Evolutionary conservation across 2,888 invertebrate genomes (phyloP).

Genomic region (Drosophila bunnanda): DNA sequence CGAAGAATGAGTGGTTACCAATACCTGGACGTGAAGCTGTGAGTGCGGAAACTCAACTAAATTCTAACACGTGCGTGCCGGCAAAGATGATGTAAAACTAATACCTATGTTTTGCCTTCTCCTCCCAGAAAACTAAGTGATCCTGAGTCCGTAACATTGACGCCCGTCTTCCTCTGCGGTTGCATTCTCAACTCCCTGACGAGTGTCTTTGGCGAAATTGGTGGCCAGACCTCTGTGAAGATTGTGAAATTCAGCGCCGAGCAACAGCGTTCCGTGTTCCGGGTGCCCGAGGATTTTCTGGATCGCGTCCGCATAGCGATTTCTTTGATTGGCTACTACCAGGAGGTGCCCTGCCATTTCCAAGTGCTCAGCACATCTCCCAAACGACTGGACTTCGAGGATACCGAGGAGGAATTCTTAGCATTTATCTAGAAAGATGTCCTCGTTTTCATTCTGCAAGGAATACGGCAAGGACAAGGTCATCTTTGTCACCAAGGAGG

Average conservation of each 20-base stretch:
- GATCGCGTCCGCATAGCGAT: constrained; percentile 87
- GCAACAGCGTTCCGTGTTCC: constrained; percentile 86
- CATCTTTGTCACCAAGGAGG: constrained; percentile 92
- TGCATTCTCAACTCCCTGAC: constrained; percentile 86
- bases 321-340: constrained; percentile 85
- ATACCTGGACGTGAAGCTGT: constrained; percentile 87
- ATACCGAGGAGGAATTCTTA: constrained; percentile 16
- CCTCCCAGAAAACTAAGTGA: constrained; percentile 85
- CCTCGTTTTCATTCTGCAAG: constrained; percentile 83
- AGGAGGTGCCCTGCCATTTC: constrained; percentile 86
- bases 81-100: constrained; percentile 7
- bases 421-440: constrained; percentile 58
- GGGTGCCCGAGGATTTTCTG: constrained; percentile 86
- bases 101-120: constrained; percentile 5
- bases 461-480: constrained; percentile 91
- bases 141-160: constrained; percentile 83
- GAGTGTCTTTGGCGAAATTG: constrained; percentile 87
- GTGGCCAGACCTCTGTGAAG: constrained; percentile 86
- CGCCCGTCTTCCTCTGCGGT: constrained; percentile 86
- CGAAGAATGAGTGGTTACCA: constrained; percentile 84
- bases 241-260: constrained; percentile 86
- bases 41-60: constrained; percentile 78
- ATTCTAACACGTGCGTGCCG: constrained; percentile 41
- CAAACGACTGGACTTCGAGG: constrained; percentile 58
- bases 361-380: constrained; percentile 86